Evolutionary conservation across 1,140 invertebrate species (phyloP).

Genomic region (Sycophila sp.): DNA sequence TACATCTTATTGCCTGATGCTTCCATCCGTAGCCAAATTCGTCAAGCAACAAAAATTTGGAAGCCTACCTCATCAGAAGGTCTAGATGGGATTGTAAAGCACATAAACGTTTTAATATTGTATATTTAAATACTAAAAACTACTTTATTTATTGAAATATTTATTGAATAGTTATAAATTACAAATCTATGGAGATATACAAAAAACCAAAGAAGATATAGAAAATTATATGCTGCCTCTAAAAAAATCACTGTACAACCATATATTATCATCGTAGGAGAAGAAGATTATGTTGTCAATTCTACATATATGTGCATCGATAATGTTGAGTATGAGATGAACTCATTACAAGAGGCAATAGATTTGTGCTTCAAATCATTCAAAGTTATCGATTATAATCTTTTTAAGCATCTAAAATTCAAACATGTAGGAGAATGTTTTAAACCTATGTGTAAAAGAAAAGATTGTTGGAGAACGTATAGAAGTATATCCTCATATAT

Average conservation of each 20-base stretch:
- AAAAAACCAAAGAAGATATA: background rate
- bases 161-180: background rate
- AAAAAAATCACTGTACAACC: constrained; percentile 29
- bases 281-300: constrained; percentile 7
- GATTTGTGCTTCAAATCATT: constrained; percentile 42
- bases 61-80: background rate
- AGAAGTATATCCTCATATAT: constrained; percentile 38
- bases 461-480: constrained; percentile 33
- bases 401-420: constrained; percentile 38
- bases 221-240: background rate
- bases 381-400: constrained; percentile 34
- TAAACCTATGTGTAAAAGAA: constrained; percentile 32
- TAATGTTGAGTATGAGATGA: constrained; percentile 26
- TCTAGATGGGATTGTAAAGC: background rate
- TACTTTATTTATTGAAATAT: background rate
- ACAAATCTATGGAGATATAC: background rate
- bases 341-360: constrained; percentile 33
- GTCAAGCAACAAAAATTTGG: background rate
- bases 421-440: constrained; percentile 32
- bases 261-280: constrained; percentile 38
- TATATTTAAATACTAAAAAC: background rate
- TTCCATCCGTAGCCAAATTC: background rate
- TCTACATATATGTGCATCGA: constrained; percentile 34
- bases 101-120: background rate
- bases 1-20: background rate